These are phyloP conservation scores for Xenopus laevis DNA, from an alignment of 2,113 vertebrate genomes.

Conservation along the genomic window DNA sequence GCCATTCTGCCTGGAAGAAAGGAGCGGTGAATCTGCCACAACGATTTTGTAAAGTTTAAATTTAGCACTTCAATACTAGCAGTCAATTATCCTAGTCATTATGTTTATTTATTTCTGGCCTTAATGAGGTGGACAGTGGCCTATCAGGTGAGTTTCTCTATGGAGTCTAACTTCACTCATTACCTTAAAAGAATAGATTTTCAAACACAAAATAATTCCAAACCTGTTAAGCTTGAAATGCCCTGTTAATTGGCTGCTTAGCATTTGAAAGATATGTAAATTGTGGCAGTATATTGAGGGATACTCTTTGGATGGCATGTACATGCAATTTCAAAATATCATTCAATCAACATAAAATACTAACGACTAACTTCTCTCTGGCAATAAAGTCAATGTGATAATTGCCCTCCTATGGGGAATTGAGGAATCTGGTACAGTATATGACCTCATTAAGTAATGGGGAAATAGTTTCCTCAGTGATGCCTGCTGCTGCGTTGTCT, in stretches of 20 bases:
- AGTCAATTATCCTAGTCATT: constrained; percentile 9
- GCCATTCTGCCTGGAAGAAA: neutral
- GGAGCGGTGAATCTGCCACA: neutral
- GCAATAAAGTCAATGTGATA: constrained; percentile 24
- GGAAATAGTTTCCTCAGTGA: constrained; percentile 1
- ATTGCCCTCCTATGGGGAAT: constrained; percentile 28
- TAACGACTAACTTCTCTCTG: constrained; percentile 3
- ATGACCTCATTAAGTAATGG: constrained; percentile 20
- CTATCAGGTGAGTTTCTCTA: neutral
- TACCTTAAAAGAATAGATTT: neutral
- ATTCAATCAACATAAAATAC: constrained; percentile 47
- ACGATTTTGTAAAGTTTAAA: constrained; percentile 22
- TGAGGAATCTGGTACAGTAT: constrained; percentile 4
- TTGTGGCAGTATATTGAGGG: constrained; percentile 20
- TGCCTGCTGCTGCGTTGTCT: constrained; percentile 7
- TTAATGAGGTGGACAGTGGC: constrained; percentile 18
- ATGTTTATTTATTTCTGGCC: constrained; percentile 13
- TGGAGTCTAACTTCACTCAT: neutral
- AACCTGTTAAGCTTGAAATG: constrained; percentile 19
- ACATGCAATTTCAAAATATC: constrained; percentile 37
- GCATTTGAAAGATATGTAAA: constrained; percentile 46
- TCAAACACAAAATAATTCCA: neutral
- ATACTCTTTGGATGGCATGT: constrained; percentile 27
- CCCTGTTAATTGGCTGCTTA: constrained; percentile 46
- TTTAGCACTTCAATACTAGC: constrained; percentile 5